Evolutionary conservation across 2,888 invertebrate species (phyloP), one percentile per base, ranked within the genome.

Genomic region (Nectonema munidae): DNA sequence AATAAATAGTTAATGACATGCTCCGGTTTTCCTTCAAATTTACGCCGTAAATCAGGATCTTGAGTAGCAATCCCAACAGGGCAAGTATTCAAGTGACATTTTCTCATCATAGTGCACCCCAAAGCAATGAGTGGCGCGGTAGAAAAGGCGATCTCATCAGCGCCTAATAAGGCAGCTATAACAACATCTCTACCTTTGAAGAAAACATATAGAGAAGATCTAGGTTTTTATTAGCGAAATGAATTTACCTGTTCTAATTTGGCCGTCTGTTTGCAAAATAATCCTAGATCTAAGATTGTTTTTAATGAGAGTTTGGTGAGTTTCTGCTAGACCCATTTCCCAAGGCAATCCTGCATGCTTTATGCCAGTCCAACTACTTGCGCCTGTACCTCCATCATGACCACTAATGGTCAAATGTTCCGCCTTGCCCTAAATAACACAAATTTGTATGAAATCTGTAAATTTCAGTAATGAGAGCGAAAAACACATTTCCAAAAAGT

Each of bases 51-150:
- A 11, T 71, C 64, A 0, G 89, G 89, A 61, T 95, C 95, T 57
- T 89, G 95, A 0, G 95, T 95, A 2, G 89, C 89, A 49, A 95
- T 75, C 43, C 95, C 95, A 42, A 95, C 95, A 0, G 95, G 95
- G 46, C 95, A 95, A 4, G 89, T 95, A 58, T 95, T 95, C 47
- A 95, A 61, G 55, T 95, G 95, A 50, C 95, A 95, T 55, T 95
- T 95, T 41, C 95, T 65, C 95, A 95, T 95, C 95, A 95, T 95
- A 1, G 86, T 95, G 52, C 95, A 95, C 3, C 95, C 95, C 57
- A 95, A 68, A 2, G 75, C 81, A 50, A 95, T 86, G 38, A 95
- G 63, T 0, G 95, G 89, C 2, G 86, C 89, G 1, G 95, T 95
- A 53, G 83, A 83, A 61, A 95, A 79, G 16, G 86, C 95, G 53